phyloP scores from a whole-genome alignment of 2,113 vertebrate species.

The Epinephelus moara region DNA sequence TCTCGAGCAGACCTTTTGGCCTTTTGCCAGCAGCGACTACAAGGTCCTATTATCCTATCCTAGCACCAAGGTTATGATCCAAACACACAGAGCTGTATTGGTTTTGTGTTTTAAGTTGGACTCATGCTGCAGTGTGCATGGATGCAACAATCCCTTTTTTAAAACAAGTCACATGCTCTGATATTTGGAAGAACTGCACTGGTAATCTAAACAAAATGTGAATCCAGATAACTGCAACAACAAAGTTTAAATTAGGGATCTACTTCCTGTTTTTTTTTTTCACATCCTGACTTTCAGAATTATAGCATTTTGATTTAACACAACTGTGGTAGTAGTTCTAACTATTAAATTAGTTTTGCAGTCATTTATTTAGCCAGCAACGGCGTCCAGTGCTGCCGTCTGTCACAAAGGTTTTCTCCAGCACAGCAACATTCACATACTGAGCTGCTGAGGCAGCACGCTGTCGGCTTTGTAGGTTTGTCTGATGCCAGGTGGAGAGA shows the following conservation, averaged over 20 bases:
- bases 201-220: not conserved
- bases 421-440: conserved; percentile 67
- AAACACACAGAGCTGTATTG: not conserved
- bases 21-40: not conserved
- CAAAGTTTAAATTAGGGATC: not conserved
- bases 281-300: not conserved
- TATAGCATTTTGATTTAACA: not conserved
- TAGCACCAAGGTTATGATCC: conserved; percentile 1
- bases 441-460: conserved; percentile 71
- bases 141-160: not conserved
- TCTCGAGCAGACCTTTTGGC: not conserved
- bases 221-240: not conserved
- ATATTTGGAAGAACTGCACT: not conserved
- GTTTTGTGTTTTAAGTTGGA: not conserved
- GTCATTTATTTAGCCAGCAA: conserved; percentile 14
- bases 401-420: conserved; percentile 69
- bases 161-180: not conserved
- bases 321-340: not conserved
- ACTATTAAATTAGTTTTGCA: conserved; percentile 2
- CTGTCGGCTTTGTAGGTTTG: conserved; percentile 50
- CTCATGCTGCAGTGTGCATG: not conserved
- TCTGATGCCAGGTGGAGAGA: conserved; percentile 33
- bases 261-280: no score
- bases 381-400: not conserved
- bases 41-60: not conserved